Percentiles rank a stretch among this genome's conserved stretches.
Conservation (phyloP, 2,888 invertebrate species). For the Lottia gigantea region DNA sequence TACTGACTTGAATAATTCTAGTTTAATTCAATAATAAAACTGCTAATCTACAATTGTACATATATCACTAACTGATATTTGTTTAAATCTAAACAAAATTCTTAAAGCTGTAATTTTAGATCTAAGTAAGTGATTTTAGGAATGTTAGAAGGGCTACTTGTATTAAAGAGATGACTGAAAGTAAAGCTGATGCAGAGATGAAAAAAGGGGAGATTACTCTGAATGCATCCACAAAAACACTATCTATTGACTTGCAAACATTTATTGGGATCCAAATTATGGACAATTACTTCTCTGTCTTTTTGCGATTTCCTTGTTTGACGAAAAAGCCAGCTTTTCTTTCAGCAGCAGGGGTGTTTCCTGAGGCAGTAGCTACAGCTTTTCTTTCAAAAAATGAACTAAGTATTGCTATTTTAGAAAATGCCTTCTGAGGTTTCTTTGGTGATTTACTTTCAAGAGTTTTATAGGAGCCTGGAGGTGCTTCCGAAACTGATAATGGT, state of each 20-base stretch:
- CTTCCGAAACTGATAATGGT: constrained; percentile 25
- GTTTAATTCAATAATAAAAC: no score
- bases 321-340: constrained; percentile 23
- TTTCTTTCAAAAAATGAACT: constrained; percentile 61
- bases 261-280: no score
- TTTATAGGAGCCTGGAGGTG: constrained; percentile 28
- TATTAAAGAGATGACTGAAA: not conserved
- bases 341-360: constrained; percentile 24
- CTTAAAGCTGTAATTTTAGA: no score
- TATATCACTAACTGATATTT: no score
- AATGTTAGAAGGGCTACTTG: no score
- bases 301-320: constrained; percentile 15
- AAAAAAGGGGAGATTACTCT: not conserved
- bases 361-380: constrained; percentile 35
- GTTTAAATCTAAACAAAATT: no score
- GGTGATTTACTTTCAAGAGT: constrained; percentile 26
- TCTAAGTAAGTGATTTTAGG: no score
- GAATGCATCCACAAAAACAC: constrained; percentile 15
- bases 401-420: constrained; percentile 59
- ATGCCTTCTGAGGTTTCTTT: constrained; percentile 24
- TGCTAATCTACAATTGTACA: no score
- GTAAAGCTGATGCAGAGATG: not conserved
- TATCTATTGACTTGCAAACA: no score
- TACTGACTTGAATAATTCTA: no score
- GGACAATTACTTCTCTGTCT: constrained; percentile 24